Percentiles rank a stretch among this genome's conserved stretches.
Conservation (phyloP, 2,113 vertebrate genomes). For the Chauna torquata region DNA sequence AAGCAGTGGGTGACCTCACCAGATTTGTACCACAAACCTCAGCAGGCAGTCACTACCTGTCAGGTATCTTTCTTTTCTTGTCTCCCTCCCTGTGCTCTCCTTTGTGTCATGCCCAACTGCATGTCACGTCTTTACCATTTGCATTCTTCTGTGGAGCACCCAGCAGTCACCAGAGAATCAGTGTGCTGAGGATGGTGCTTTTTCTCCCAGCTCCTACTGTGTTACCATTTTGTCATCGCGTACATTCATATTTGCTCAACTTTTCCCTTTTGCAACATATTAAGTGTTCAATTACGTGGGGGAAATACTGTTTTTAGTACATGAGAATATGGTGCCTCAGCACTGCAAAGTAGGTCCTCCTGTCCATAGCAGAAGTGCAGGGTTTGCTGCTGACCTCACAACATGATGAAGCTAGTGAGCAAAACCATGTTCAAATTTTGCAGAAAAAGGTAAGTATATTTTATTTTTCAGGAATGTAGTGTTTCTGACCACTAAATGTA, state of each 20-base stretch:
- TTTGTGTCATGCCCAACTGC: background rate
- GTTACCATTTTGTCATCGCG: background rate
- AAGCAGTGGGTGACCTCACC: background rate
- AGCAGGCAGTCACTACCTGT: background rate
- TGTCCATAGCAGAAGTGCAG: background rate
- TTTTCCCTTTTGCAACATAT: background rate
- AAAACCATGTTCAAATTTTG: background rate
- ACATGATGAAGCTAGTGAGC: background rate
- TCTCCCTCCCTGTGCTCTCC: background rate
- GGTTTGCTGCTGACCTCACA: background rate
- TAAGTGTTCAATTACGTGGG: background rate
- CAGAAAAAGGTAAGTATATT: background rate
- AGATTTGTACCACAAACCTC: background rate
- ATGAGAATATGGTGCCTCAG: background rate
- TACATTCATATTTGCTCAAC: background rate
- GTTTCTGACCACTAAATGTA: background rate
- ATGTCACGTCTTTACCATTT: accelerated
- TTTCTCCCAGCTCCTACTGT: background rate
- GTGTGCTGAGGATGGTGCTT: background rate
- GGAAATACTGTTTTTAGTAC: background rate
- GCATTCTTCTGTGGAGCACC: background rate
- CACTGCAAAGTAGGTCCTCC: accelerated
- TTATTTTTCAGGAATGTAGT: background rate
- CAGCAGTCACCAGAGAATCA: background rate
- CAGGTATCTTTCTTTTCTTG: background rate